Evolutionary conservation across 2,888 invertebrate species (phyloP), one percentile per base, ranked within the genome.

Genomic region (Melinopterus prodromus): DNA sequence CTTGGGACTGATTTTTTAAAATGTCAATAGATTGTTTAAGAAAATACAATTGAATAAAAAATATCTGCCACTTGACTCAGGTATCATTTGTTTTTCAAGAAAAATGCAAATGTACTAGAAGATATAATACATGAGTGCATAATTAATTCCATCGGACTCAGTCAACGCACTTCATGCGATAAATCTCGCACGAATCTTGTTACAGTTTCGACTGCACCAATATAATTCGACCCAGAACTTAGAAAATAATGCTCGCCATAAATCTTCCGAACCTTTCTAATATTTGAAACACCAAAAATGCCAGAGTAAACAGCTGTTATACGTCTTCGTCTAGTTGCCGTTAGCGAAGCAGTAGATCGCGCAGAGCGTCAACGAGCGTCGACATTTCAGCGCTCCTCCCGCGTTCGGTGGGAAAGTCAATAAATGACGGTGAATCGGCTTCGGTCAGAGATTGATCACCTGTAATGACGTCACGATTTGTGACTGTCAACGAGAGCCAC

Each of bases 371-470:
- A 7, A 53, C 53, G 53, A 53, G 53, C 53, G 53, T 53, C 53
- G 71, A 71, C 71, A 16, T 26, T 71, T 71, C 71, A 71, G 71
- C 53, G 69, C n/a, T 77, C 37, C n/a, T 77, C 37, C 35, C 71
- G 38, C 79, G 70, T 16, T 15, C 71, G 26, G n/a, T n/a, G n/a
- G 35, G 36, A 77, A 79, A 81, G 81, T 81, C 81, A 79, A 81
- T 79, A 81, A 81, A 77, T 78, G 78, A 79, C 77, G 81, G 72
- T 69, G 81, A 77, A 80, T 82, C 81, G 82, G 82, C 79, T 79
- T 79, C 79, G 77, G 80, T 71, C 78, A 80, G 79, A 83, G 83
- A 83, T 83, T 83, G 82, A 83, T 83, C 80, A 82, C 83, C 72
- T 81, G 80, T 79, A 80, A 80, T 79, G 83, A 79, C 80, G 79